phyloP scores from a whole-genome alignment of 2,113 vertebrate genomes.

The Austrofundulus limnaeus region DNA sequence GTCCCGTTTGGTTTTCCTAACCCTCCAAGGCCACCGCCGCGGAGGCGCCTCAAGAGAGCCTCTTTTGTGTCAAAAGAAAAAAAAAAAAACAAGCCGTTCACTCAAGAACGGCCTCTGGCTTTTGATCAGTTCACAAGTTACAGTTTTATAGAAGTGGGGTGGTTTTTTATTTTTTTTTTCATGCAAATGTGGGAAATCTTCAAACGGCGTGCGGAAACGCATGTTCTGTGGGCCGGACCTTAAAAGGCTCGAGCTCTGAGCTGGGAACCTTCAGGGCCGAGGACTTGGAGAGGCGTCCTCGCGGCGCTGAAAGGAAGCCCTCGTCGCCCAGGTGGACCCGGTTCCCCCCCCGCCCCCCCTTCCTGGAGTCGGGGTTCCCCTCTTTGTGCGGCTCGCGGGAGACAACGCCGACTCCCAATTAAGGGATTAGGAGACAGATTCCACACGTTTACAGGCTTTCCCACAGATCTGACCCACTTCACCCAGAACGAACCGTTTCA shows the following conservation, averaged over 20 bases:
- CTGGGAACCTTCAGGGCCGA: conserved; percentile 76
- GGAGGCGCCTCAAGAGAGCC: conserved; percentile 78
- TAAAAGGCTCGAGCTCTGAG: conserved; percentile 75
- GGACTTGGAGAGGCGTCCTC: conserved; percentile 71
- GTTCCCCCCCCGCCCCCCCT: no score
- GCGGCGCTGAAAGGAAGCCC: conserved; percentile 68
- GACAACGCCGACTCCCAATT: conserved; percentile 75
- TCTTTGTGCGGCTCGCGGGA: conserved; percentile 63
- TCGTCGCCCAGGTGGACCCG: conserved; percentile 72
- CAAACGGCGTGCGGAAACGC: conserved; percentile 78
- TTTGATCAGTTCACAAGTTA: conserved; percentile 87
- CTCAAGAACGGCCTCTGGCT: conserved; percentile 73
- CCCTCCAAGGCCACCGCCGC: conserved; percentile 81
- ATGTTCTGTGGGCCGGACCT: conserved; percentile 75
- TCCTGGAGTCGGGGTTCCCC: no score
- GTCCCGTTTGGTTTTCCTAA: conserved; percentile 76
- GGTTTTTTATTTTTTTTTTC: conserved; percentile 80
- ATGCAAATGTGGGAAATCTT: conserved; percentile 81
- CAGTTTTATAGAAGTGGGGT: conserved; percentile 77
- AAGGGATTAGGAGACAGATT: conserved; percentile 73
- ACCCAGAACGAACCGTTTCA: conserved; percentile 41
- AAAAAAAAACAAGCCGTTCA: conserved; percentile 78
- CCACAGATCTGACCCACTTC: conserved; percentile 66
- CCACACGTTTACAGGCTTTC: conserved; percentile 63
- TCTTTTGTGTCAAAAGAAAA: conserved; percentile 81